These are phyloP conservation scores for Deroptyus accipitrinus DNA, from an alignment of 2,113 vertebrate species.

Conservation along the genomic window DNA sequence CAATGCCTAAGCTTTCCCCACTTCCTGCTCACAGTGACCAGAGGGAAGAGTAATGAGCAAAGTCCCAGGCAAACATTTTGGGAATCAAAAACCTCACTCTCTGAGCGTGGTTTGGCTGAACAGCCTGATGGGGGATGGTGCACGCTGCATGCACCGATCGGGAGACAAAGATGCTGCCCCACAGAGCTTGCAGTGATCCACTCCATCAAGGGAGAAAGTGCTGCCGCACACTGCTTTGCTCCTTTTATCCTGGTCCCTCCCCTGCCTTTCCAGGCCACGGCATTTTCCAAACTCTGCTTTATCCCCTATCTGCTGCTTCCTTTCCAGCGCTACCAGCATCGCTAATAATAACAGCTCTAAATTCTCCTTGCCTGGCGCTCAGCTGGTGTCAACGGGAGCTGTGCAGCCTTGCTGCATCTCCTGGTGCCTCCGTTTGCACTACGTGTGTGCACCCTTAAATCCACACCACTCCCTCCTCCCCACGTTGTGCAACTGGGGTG, in stretches of 20 bases:
- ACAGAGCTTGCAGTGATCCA: background rate
- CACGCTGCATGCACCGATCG: fast-evolving
- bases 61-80: background rate
- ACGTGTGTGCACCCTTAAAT: fast-evolving
- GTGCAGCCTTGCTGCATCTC: background rate
- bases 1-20: fast-evolving
- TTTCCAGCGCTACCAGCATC: background rate
- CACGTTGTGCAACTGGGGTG: background rate
- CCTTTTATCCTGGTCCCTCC: background rate
- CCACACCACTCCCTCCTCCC: background rate
- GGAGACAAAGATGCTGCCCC: background rate
- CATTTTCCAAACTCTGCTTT: background rate
- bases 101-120: background rate
- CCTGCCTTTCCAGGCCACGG: background rate
- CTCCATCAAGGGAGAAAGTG: fast-evolving
- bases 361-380: background rate
- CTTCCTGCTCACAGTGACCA: background rate
- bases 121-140: background rate
- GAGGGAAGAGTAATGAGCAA: background rate
- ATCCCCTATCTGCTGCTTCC: background rate
- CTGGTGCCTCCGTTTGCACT: fast-evolving
- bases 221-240: fast-evolving
- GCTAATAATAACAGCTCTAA: background rate
- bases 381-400: background rate
- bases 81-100: background rate